Conservation (phyloP, 2,797 vertebrate genomes). For the Alcedo quadribrachys region DNA sequence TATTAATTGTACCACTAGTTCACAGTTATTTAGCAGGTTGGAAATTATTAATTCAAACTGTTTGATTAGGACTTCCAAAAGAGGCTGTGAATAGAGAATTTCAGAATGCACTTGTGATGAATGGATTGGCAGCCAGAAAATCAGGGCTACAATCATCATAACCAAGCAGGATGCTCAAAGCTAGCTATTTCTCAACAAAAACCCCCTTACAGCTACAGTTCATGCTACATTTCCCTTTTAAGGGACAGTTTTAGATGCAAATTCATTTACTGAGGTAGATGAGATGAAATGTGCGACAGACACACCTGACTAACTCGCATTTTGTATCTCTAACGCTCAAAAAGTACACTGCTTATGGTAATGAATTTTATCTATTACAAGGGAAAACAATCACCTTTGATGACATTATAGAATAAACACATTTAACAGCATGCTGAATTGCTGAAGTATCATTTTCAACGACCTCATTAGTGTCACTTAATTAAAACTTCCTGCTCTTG, state of each 20-base stretch:
- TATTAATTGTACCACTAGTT: not conserved
- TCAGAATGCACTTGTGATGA: not conserved
- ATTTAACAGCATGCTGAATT: constrained; percentile 88
- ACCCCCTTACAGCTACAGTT: not conserved
- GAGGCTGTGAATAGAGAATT: not conserved
- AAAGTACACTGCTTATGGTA: constrained; percentile 85
- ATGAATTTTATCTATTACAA: constrained; percentile 85
- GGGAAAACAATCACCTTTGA: constrained; percentile 87
- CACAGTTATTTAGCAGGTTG: not conserved
- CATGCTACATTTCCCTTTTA: constrained; percentile 58
- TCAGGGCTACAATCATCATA: not conserved
- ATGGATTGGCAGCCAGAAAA: not conserved
- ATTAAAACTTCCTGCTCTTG: constrained; percentile 93
- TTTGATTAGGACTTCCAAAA: not conserved
- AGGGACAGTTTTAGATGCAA: constrained; percentile 72
- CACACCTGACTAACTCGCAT: constrained; percentile 80
- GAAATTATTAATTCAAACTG: not conserved
- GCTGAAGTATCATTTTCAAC: constrained; percentile 90
- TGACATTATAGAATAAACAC: constrained; percentile 92
- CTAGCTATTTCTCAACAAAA: constrained; percentile 57
- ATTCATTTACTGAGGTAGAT: constrained; percentile 73
- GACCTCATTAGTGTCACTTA: constrained; percentile 95
- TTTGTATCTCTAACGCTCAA: constrained; percentile 75
- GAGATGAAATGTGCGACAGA: constrained; percentile 64
- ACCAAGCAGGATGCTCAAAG: constrained; percentile 3